Base-by-base conservation (phyloP, 2,888 invertebrate species). In the Cantharis rufa region DNA sequence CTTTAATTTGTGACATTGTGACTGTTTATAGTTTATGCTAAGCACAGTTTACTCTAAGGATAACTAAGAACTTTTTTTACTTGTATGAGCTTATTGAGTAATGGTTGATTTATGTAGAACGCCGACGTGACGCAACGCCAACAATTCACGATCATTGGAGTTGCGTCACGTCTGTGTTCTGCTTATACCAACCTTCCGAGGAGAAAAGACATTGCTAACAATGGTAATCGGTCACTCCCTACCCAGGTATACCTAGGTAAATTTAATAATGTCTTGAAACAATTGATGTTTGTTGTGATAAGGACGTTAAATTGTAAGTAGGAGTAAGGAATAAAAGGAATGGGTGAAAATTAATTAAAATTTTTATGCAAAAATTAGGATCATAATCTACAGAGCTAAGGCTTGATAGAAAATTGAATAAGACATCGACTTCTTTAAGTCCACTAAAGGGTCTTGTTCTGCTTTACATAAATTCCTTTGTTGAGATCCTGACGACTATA, bases 401-500 rank as follows among this genome's bases (percentile, higher is more conserved):
- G 48, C 48, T 48, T 48, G n/a, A 13, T n/a, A 21, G 24, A 66
- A 66, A 13, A 66, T 66, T 24, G 24, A 66, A 66, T 66, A 66
- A 66, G 64, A 66, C 64, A 24, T 66, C 18, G 24, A 66, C 64
- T 66, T 66, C 64, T 66, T 66, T 24, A 18, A 66, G 64, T 66
- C 24, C 64, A 66, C 21, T 66, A 66, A 24, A 24, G 64, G 24
- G 64, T 21, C 64, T 66, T 66, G 64, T 66, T n/a, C 64, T 66
- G 64, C 24, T 66, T 66, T 66, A 66, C 64, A 24, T 66, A 66
- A 66, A 66, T 66, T 66, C 64, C 64, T 66, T 66, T 66, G 64
- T 66, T 21, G 18, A 18, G 64, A 66, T 21, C 24, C 64, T 66
- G 64, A 66, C 64, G 64, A 66, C 64, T 66, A 21, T 66, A 66